Evolutionary conservation across 1,140 invertebrate species (phyloP), one percentile per base, ranked within the genome.

Genomic region (Tetragonula clypearis): DNA sequence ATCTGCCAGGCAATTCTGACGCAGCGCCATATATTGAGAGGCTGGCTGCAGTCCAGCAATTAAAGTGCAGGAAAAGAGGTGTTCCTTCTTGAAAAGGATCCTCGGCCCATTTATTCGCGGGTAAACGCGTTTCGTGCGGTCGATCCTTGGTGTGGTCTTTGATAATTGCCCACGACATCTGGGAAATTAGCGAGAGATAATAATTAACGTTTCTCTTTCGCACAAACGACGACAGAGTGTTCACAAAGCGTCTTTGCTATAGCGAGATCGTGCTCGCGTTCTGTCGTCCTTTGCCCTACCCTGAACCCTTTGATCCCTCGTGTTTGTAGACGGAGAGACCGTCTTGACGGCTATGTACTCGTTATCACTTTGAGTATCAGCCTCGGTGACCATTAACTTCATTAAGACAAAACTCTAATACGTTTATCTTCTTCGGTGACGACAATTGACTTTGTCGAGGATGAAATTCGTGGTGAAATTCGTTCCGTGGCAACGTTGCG

Each of bases 131-230:
- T 55, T 19, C 62, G 35, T 6, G 23, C 8, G 23, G 55, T 56
- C 30, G 56, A 65, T 58, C 4, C 60, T 19, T 17, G 56, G 30
- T 8, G 60, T 26, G 21, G 68, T 23, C 14, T 72, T 80, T 65
- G 58, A 62, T 55, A 84, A 72, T 79, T 79, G 60, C 69, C 66
- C 30, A 69, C 78, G 79, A 85, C 79, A 80, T 85, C 77, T 78
- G 79, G 79, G 85, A 87, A 89, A 89, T 90, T 82, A 89, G 85
- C 62, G 75, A 82, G 74, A 41, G 79, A 86, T 87, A 86, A 89
- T 89, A 89, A 90, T 90, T 90, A 90, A 56, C 88, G 88, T 87
- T 90, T 89, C 86, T 58, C 88, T 89, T 89, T 89, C 86, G 82
- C 68, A 56, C 74, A 82, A 87, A 89, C 74, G 84, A 35, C 30